A percentile compares a stretch with the other conserved stretches of the same genome.
Conservation (phyloP, 2,888 invertebrate genomes). For the Uropetala carovei region DNA sequence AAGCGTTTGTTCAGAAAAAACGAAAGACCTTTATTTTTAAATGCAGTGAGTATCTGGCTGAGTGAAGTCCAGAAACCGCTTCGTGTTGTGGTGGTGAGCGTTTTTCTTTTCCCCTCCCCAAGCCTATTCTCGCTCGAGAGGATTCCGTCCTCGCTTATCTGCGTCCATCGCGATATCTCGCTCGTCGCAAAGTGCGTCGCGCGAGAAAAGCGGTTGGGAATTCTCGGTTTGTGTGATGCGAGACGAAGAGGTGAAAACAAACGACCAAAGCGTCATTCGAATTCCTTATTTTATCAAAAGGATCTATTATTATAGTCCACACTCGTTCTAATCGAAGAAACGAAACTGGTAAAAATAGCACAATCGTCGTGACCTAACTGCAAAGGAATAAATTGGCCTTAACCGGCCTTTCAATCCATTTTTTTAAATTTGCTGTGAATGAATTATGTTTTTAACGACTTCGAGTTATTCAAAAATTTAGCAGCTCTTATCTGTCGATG, state of each 20-base stretch:
- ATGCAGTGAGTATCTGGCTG: too few relatives aligned
- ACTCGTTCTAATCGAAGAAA: too few relatives aligned
- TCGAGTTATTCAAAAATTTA: too few relatives aligned
- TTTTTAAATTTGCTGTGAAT: too few relatives aligned
- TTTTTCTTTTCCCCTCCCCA: not conserved
- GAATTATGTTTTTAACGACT: too few relatives aligned
- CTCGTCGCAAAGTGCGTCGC: not conserved
- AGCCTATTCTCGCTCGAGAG: not conserved
- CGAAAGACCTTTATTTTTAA: too few relatives aligned
- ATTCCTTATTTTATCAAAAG: not conserved
- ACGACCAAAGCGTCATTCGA: not conserved
- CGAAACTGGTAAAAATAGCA: too few relatives aligned
- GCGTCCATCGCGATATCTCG: slow-evolving; percentile 3
- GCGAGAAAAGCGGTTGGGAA: not conserved
- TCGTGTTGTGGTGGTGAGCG: not conserved
- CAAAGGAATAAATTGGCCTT: too few relatives aligned
- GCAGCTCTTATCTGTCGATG: too few relatives aligned
- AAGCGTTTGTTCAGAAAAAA: too few relatives aligned
- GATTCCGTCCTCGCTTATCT: not conserved
- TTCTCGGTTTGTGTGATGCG: not conserved
- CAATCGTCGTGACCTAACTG: too few relatives aligned
- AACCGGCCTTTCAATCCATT: too few relatives aligned
- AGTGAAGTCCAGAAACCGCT: not conserved
- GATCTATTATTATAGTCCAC: not conserved
- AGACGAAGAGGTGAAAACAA: not conserved